Evolutionary conservation across 2,888 invertebrate genomes (phyloP).

Genomic region (Andrena marginata): DNA sequence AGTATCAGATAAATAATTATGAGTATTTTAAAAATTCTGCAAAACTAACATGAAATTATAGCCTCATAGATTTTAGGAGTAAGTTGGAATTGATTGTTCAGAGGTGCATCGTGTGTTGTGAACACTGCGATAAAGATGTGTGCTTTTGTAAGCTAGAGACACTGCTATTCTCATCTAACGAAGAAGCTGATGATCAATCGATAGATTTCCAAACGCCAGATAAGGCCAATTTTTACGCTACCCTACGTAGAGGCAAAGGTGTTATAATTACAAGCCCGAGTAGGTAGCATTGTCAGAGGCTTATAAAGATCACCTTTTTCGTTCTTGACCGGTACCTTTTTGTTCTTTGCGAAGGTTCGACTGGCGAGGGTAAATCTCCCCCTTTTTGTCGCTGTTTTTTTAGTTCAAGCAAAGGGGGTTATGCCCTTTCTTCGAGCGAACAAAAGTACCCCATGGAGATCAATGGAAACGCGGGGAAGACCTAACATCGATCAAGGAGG

Average conservation of each 20-base stretch:
- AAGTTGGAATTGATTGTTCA: not conserved
- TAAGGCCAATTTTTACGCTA: constrained; percentile 32
- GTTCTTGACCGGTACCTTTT: constrained; percentile 30
- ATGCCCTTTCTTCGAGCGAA: constrained; percentile 29
- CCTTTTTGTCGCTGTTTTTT: constrained; percentile 36
- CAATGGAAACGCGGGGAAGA: constrained; percentile 44
- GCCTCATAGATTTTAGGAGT: not conserved
- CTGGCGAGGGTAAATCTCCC: constrained; percentile 20
- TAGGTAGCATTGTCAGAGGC: constrained; percentile 20
- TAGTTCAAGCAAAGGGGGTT: constrained; percentile 37
- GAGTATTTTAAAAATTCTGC: not conserved
- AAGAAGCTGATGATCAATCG: not conserved
- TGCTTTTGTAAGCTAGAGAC: not conserved
- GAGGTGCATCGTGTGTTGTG: not conserved
- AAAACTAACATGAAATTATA: not conserved
- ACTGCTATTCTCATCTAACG: too few species aligned
- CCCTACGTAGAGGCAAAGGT: constrained; percentile 24
- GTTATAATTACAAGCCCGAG: constrained; percentile 48
- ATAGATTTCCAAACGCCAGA: constrained; percentile 5
- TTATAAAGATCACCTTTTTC: constrained; percentile 53
- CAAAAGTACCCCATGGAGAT: constrained; percentile 35
- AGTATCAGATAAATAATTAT: too few species aligned
- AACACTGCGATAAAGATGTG: not conserved
- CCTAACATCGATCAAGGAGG: constrained; percentile 47
- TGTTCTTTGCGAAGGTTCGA: constrained; percentile 25